Conservation (phyloP, 2,797 vertebrate species). For the Propithecus perrieri region DNA sequence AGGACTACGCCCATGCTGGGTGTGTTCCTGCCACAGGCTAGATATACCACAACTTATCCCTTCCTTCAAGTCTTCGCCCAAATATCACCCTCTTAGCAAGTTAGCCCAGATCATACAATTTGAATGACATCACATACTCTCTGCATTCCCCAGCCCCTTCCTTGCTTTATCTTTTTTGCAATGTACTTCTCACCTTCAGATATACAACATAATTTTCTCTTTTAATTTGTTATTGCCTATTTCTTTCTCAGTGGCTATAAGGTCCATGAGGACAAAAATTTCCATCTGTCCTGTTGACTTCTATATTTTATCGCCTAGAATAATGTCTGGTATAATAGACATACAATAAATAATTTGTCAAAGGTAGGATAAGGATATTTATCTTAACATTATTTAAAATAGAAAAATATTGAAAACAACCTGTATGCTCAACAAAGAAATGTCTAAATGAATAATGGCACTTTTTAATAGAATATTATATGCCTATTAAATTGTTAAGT, state of each 20-base stretch:
- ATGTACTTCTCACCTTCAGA: not conserved
- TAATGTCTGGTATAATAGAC: not conserved
- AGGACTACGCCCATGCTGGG: not conserved
- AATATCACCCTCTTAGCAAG: not conserved
- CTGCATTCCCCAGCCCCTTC: not conserved
- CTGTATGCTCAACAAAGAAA: not conserved
- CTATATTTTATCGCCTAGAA: constrained; percentile 22
- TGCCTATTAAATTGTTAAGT: not conserved
- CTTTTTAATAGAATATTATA: not conserved
- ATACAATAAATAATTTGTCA: constrained; percentile 36
- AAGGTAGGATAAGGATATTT: constrained; percentile 5
- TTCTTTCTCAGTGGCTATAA: not conserved
- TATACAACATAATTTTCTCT: not conserved
- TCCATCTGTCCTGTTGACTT: not conserved
- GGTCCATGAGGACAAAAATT: not conserved
- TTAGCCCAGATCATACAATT: not conserved
- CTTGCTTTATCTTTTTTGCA: not conserved
- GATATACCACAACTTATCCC: not conserved
- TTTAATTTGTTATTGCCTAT: constrained; percentile 14
- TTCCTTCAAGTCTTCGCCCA: not conserved
- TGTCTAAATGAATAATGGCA: not conserved
- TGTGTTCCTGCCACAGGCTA: not conserved
- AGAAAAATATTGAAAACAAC: not conserved
- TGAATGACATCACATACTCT: not conserved
- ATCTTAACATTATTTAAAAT: not conserved